Evolutionary conservation across 2,113 vertebrate species (phyloP).

Genomic region (Hipposideros armiger): DNA sequence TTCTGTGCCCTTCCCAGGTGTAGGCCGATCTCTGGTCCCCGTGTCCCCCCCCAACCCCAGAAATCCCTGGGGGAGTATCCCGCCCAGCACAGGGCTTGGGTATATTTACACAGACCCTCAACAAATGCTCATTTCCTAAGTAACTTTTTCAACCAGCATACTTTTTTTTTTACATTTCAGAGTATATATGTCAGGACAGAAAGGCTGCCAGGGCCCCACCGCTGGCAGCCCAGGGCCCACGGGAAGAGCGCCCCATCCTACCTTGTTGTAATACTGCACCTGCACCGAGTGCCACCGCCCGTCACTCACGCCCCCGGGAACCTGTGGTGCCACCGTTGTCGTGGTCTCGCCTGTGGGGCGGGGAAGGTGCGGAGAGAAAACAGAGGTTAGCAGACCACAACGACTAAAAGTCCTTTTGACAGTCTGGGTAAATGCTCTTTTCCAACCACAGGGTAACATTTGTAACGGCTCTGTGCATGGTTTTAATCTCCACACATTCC

Average conservation of each 20-base stretch:
- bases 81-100: fast-evolving
- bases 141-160: fast-evolving
- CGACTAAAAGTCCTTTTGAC: fast-evolving
- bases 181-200: fast-evolving
- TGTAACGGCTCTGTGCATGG: no score
- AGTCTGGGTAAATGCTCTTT: fast-evolving
- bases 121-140: fast-evolving
- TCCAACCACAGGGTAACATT: no score
- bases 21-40: fast-evolving
- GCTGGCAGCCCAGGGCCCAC: fast-evolving
- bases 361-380: neutral
- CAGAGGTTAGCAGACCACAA: neutral
- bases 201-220: fast-evolving
- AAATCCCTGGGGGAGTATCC: neutral
- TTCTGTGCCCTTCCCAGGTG: fast-evolving
- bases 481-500: no score
- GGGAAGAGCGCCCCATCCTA: conserved; percentile 78
- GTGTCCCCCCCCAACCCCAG: fast-evolving
- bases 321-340: conserved; percentile 93
- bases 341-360: conserved; percentile 92
- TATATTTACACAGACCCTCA: neutral
- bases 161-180: neutral
- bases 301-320: conserved; percentile 95
- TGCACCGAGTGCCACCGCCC: conserved; percentile 97
- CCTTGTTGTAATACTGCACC: conserved; percentile 99